Conservation (phyloP, 2,113 vertebrate species). For the Apeltes quadracus region DNA sequence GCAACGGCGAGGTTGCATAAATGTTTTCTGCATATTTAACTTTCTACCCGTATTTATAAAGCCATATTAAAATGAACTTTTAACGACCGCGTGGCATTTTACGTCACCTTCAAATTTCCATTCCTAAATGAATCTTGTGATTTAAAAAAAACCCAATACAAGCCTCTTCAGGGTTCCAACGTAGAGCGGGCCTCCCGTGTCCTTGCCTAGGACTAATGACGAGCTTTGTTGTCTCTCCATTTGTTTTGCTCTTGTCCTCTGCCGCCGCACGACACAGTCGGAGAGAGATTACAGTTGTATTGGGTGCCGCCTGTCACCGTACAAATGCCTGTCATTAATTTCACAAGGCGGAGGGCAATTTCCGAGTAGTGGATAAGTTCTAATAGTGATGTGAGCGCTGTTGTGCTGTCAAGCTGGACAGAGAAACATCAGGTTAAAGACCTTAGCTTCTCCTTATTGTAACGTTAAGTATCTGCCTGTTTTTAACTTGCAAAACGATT, state of each 20-base stretch:
- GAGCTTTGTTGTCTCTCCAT: constrained; percentile 58
- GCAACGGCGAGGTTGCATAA: neutral
- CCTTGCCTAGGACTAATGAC: constrained; percentile 61
- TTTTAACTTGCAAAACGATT: neutral
- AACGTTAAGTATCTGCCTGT: constrained; percentile 3
- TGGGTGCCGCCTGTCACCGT: constrained; percentile 68
- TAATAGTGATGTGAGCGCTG: constrained; percentile 56
- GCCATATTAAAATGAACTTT: constrained; percentile 23
- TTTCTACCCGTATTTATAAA: constrained; percentile 8
- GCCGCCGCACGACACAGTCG: constrained; percentile 41
- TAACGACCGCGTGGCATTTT: neutral
- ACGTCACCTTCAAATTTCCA: constrained; percentile 40
- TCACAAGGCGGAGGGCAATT: constrained; percentile 68
- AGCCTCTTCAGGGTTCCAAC: constrained; percentile 12
- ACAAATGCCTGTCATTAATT: constrained; percentile 77
- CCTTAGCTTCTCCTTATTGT: neutral
- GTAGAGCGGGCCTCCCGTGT: constrained; percentile 28
- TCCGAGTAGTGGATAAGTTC: constrained; percentile 64
- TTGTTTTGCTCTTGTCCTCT: constrained; percentile 66
- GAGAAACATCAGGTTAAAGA: constrained; percentile 54
- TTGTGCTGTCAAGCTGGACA: constrained; percentile 35
- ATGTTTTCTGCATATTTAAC: constrained; percentile 12
- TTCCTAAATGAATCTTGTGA: constrained; percentile 34
- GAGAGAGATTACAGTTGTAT: constrained; percentile 74
- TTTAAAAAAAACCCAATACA: constrained; percentile 30